A percentile compares a stretch with the other conserved stretches of the same genome.
Evolutionary conservation across 2,888 invertebrate genomes (phyloP).

Genomic region (Amorpha juglandis): DNA sequence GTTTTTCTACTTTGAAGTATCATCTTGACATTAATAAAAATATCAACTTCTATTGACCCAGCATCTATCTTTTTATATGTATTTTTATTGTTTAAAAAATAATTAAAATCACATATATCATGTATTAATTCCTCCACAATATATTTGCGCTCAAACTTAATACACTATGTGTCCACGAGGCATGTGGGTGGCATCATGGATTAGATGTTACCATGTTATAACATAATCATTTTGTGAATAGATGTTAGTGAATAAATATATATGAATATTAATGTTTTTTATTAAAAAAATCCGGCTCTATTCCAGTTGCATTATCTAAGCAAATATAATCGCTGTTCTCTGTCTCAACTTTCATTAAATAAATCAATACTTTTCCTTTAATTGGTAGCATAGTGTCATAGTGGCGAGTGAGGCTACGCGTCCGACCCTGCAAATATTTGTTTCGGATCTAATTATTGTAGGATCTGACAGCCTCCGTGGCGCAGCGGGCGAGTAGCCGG

Average conservation of each 20-base stretch:
- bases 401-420: no score
- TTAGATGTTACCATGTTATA: neutral
- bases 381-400: no score
- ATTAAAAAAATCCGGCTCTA: neutral
- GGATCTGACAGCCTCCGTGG: no score
- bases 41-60: neutral
- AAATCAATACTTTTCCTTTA: no score
- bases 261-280: constrained; percentile 6
- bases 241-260: constrained; percentile 18
- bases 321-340: no score
- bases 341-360: no score
- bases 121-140: no score
- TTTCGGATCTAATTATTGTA: no score
- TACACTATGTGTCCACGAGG: neutral
- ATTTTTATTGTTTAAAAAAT: neutral
- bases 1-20: neutral
- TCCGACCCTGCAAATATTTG: no score
- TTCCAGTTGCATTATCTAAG: no score
- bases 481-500: no score
- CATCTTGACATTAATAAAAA: constrained; percentile 1
- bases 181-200: neutral
- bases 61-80: constrained; percentile 1
- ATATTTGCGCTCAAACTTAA: neutral
- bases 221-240: constrained; percentile 3
- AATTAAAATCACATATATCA: neutral